A percentile compares a stretch with the other conserved stretches of the same genome.
Evolutionary conservation across 1,140 invertebrate species (phyloP).

Genomic region (Antheraea mylitta): DNA sequence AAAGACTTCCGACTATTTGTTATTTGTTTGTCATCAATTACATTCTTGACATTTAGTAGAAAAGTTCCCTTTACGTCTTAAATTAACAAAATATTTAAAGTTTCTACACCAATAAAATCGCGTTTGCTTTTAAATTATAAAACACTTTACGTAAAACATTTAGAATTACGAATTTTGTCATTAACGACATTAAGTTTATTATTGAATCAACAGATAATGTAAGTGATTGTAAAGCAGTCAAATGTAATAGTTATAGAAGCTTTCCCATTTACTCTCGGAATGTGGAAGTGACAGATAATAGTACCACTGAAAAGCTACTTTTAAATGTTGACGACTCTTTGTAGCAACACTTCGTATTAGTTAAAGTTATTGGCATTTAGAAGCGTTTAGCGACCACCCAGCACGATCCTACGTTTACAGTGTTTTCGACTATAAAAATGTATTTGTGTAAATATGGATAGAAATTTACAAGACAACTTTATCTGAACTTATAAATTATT

Average conservation of each 20-base stretch:
- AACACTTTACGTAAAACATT: not conserved
- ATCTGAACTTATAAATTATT: slow-evolving; percentile 17
- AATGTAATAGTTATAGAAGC: slow-evolving; percentile 10
- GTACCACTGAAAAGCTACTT: slow-evolving; percentile 5
- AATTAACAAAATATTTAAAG: not conserved
- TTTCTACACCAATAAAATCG: not conserved
- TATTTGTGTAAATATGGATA: not conserved
- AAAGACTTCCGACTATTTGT: slow-evolving; percentile 32
- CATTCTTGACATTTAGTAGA: slow-evolving; percentile 2
- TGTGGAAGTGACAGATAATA: slow-evolving; percentile 19
- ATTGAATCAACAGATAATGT: slow-evolving; percentile 8
- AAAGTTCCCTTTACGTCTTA: slow-evolving; percentile 5
- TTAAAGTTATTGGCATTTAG: slow-evolving; percentile 7
- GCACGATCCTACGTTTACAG: not conserved
- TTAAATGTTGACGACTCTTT: slow-evolving; percentile 13
- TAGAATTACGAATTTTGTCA: not conserved
- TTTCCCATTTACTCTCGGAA: slow-evolving; percentile 18
- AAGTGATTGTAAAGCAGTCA: slow-evolving; percentile 11
- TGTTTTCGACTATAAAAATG: slow-evolving; percentile 9
- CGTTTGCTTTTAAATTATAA: not conserved
- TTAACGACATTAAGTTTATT: slow-evolving; percentile 9
- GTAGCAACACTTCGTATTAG: slow-evolving; percentile 7
- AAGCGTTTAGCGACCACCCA: slow-evolving; percentile 15
- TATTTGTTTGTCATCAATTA: not conserved
- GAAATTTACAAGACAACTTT: slow-evolving; percentile 7